These are phyloP conservation scores for Prionailurus bengalensis DNA, from an alignment of 2,113 vertebrate genomes.

Conservation along the genomic window DNA sequence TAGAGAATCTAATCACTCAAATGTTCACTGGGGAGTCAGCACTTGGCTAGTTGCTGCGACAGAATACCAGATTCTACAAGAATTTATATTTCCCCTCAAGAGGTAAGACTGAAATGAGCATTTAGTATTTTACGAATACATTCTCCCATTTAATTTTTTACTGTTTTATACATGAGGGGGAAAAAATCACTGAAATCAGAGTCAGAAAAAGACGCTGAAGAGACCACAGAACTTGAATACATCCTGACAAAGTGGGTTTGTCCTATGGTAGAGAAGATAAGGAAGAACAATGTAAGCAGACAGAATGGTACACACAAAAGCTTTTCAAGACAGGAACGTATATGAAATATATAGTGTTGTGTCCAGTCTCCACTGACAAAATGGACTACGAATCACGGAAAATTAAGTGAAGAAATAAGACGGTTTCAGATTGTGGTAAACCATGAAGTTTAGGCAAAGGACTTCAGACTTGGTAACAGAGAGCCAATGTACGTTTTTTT, in stretches of 20 bases:
- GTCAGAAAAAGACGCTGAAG: not conserved
- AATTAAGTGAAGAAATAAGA: not conserved
- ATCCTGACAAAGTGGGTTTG: not conserved
- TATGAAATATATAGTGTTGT: rapidly evolving
- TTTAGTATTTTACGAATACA: not conserved
- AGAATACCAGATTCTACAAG: not conserved
- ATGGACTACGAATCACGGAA: not conserved
- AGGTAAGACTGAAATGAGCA: not conserved
- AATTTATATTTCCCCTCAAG: not conserved
- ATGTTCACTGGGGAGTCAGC: not conserved
- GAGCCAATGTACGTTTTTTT: not conserved
- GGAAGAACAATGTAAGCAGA: not conserved
- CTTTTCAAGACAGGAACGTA: not conserved
- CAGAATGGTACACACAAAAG: not conserved
- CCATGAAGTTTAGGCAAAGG: not conserved
- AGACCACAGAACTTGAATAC: not conserved
- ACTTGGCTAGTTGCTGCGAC: too few species aligned
- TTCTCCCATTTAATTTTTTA: not conserved
- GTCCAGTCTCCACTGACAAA: not conserved
- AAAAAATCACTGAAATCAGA: not conserved
- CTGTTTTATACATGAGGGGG: not conserved
- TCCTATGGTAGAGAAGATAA: not conserved
- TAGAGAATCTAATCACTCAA: not conserved
- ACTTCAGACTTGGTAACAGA: not conserved
- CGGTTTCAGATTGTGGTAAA: not conserved